Conservation (phyloP, 2,113 vertebrate species). For the Apteryx owenii region DNA sequence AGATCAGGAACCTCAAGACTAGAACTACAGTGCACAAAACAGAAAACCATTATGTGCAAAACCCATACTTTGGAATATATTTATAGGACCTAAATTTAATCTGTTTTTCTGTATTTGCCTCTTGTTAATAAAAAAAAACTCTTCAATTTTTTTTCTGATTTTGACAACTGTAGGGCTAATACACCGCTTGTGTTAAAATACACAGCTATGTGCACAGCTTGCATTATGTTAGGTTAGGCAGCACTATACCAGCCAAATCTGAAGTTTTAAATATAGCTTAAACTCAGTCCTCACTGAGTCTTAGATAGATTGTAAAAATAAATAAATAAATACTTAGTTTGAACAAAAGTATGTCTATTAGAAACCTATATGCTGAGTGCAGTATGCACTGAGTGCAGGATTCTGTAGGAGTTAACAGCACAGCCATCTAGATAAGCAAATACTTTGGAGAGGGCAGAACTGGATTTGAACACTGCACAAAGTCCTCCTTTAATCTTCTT, state of each 20-base stretch:
- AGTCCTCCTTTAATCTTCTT: neutral
- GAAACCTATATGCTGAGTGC: neutral
- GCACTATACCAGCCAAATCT: neutral
- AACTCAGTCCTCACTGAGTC: neutral
- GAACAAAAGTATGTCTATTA: neutral
- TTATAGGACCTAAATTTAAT: neutral
- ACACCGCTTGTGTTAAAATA: neutral
- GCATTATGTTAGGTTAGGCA: neutral
- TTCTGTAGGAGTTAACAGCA: neutral
- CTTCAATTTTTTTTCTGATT: neutral
- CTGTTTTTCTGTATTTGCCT: neutral
- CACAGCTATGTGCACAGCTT: neutral
- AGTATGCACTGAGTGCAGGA: neutral
- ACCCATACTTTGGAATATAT: neutral
- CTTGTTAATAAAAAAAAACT: neutral
- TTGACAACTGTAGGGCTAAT: neutral
- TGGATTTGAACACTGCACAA: neutral
- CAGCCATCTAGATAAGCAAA: neutral
- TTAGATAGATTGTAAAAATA: neutral
- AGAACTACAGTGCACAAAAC: neutral
- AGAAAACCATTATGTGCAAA: neutral
- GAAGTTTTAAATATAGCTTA: neutral
- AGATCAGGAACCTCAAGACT: neutral
- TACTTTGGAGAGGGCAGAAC: neutral
- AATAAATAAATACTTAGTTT: neutral